Evolutionary conservation across 2,888 invertebrate species (phyloP), one percentile per base, ranked within the genome.

Genomic region (Ceriagrion tenellum): DNA sequence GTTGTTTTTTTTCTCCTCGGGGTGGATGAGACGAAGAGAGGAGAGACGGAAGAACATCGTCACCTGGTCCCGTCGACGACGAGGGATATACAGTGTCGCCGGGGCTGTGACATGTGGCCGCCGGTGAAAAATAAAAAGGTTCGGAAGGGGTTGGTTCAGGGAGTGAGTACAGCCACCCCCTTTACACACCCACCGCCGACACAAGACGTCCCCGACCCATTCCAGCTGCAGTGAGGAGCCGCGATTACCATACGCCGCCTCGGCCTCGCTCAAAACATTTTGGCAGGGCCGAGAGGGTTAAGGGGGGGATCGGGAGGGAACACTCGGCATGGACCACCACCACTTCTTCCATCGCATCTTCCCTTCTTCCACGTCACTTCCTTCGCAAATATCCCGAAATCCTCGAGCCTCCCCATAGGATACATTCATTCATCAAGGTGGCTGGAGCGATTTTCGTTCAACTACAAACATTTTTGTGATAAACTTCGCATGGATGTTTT

Each of bases 71-170:
- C 69, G 47, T 26, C 30, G 81, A 81, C 30, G 81, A 81, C 81
- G 81, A 13, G 81, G 81, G 81, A 16, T 81, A 59, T 69, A 93
- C 63, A 26, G 93, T 69, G 63, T 93, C 63, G 63, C 69, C 40
- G 13, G 59, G 35, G 40, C 30, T 30, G 69, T 93, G 93, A 93
- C 93, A 93, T 93, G 93, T 93, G 93, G 93, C n/a, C 93, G 93
- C 59, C 90, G 59, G 90, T 35, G 81, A 81, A 81, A 81, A 81
- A 81, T 81, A 81, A 81, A 81, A 81, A 18, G 81, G 1, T 35
- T 16, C 2, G 35, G 2, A n/a, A 30, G 81, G 3, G 81, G 81
- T 13, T 35, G 23, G 69, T 23, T 26, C 8, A n/a, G n/a, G n/a
- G 90, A 30, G 59, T 59, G 12, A 47, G n/a, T n/a, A n/a, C 0